Base-by-base conservation (phyloP, 2,888 invertebrate species). In the Patella caerulea region DNA sequence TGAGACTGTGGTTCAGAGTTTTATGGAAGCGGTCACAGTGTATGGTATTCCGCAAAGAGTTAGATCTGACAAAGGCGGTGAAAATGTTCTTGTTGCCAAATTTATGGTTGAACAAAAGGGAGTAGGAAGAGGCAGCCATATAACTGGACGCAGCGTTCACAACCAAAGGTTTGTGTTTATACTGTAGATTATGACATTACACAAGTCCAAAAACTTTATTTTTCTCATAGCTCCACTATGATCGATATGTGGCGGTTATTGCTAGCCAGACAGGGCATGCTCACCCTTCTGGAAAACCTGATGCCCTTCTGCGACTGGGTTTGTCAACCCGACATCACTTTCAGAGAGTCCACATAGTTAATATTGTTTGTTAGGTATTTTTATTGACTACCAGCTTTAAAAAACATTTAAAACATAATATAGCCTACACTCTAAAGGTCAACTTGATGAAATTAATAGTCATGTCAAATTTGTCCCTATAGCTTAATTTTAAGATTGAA, bases 41-140 rank as follows among this genome's bases (percentile, higher is more conserved):
- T 59, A 59, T 59, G 59, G 59, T 59, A 59, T 59, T 59, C 59
- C 59, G 59, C n/a, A 59, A 59, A 59, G 59, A 59, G 59, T 59
- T 59, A 59, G 59, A 59, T 59, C 59, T 17, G 59, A 59, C 59
- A 59, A 59, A 59, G 59, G 59, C 7, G 59, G 59, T 59, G 59
- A 59, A 59, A 59, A 59, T 59, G 59, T 59, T 59, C n/a, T 17
- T 59, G 59, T 59, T 59, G 59, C 59, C 59, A 59, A 59, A 59
- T 59, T 59, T 59, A 59, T 59, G 59, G 59, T 59, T 15, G 59
- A 59, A 59, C 59, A 59, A 59, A 59, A 59, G 19, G 59, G 59
- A 59, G 59, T 19, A 59, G 59, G 59, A 19, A 59, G 59, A 59
- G 59, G 59, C 59, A 59, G 59, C 59, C 59, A 59, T 59, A 59